phyloP scores from a whole-genome alignment of 2,113 vertebrate genomes.

The Paralichthys olivaceus region DNA sequence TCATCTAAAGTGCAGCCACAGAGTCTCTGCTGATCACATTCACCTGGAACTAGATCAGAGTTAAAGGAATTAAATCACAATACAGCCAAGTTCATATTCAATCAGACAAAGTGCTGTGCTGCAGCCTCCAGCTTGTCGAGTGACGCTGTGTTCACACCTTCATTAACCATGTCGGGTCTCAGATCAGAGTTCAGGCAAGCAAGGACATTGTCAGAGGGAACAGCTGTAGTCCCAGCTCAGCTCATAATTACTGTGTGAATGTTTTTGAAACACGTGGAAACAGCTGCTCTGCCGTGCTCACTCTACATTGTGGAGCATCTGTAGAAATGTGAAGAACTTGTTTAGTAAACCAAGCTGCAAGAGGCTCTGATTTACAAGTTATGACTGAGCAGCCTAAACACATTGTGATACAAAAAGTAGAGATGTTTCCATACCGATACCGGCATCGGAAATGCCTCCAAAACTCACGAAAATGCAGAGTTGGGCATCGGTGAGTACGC shows the following conservation, averaged over 20 bases:
- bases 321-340: not conserved
- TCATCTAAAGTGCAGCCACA: not conserved
- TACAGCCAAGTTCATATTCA: not conserved
- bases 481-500: no score
- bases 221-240: slow-evolving; percentile 33
- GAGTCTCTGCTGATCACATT: not conserved
- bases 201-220: slow-evolving; percentile 39
- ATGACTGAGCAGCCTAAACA: not conserved
- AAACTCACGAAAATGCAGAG: no score
- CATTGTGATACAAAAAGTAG: no score
- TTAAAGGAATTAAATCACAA: slow-evolving; percentile 3
- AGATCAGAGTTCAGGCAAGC: slow-evolving; percentile 35
- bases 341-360: no score
- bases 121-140: no score
- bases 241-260: slow-evolving; percentile 31
- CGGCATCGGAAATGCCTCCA: no score
- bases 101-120: not conserved
- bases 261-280: slow-evolving; percentile 44
- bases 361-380: not conserved
- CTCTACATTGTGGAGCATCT: not conserved
- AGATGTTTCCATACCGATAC: no score
- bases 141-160: not conserved
- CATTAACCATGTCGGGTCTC: slow-evolving; percentile 3
- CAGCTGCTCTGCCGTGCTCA: not conserved
- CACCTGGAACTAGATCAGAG: slow-evolving; percentile 19